Evolutionary conservation across 1,140 invertebrate species (phyloP).

Genomic region (Calosoma granatense): DNA sequence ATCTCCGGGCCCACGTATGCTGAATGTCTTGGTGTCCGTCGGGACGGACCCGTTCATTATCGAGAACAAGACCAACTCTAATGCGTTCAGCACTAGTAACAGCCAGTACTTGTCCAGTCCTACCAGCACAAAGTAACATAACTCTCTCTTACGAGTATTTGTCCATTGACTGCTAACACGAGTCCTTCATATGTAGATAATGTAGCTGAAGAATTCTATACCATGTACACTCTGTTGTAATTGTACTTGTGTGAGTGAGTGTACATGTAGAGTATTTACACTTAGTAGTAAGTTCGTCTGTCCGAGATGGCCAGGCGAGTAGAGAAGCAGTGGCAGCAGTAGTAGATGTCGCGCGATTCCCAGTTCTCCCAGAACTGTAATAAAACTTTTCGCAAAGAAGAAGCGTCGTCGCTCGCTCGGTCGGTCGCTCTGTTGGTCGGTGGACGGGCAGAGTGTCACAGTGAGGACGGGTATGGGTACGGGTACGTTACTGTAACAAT

Average conservation of each 20-base stretch:
- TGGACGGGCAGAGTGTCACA: conserved; percentile 25
- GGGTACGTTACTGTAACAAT: conserved; percentile 23
- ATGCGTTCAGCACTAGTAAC: no score
- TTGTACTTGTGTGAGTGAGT: neutral
- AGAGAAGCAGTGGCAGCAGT: no score
- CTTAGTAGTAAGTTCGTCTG: no score
- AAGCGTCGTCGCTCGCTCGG: neutral
- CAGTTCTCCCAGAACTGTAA: conserved; percentile 24
- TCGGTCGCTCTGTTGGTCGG: conserved; percentile 23
- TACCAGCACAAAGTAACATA: neutral
- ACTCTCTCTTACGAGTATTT: neutral
- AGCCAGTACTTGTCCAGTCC: neutral
- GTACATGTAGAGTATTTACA: no score
- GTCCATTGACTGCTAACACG: neutral
- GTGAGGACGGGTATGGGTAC: neutral
- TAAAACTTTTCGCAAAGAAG: conserved; percentile 34
- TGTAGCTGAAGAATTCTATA: neutral
- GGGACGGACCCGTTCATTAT: conserved; percentile 23
- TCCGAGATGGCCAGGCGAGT: no score
- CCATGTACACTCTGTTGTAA: neutral
- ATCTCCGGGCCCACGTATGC: conserved; percentile 10
- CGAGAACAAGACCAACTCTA: conserved; percentile 19
- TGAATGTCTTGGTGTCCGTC: conserved; percentile 19
- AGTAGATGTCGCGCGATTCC: no score
- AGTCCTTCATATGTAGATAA: neutral